Evolutionary conservation across 1,140 invertebrate species (phyloP).

Genomic region (Ctenoplectra terminalis): DNA sequence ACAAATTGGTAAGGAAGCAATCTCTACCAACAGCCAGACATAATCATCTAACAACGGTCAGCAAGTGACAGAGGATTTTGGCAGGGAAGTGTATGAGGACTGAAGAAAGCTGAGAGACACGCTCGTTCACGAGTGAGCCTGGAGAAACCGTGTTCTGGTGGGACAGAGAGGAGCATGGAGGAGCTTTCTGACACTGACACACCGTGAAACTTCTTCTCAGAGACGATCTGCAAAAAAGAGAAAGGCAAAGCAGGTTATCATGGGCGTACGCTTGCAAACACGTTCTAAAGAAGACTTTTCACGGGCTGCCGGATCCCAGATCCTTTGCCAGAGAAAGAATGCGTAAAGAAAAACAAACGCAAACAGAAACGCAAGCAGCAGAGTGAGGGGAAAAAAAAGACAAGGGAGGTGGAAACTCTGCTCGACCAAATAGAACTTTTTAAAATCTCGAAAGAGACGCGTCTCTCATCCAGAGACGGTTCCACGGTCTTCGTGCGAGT

Average conservation of each 20-base stretch:
- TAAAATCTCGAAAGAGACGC: too few species aligned
- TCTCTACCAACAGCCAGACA: slow-evolving; percentile 47
- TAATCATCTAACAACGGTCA: neutral
- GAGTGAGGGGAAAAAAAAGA: too few species aligned
- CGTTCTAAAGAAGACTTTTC: slow-evolving; percentile 27
- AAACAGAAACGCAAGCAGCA: slow-evolving; percentile 22
- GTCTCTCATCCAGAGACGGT: too few species aligned
- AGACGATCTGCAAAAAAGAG: slow-evolving; percentile 62
- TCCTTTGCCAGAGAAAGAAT: slow-evolving; percentile 31
- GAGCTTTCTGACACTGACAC: slow-evolving; percentile 56
- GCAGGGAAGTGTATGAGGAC: neutral
- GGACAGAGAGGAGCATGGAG: neutral
- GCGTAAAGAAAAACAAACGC: neutral
- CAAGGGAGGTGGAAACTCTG: slow-evolving; percentile 6
- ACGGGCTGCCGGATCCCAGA: slow-evolving; percentile 18
- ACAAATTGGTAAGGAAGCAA: slow-evolving; percentile 70
- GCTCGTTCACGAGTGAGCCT: neutral
- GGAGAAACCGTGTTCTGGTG: neutral
- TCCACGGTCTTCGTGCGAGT: neutral
- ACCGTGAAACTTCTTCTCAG: slow-evolving; percentile 17
- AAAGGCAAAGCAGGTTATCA: slow-evolving; percentile 27
- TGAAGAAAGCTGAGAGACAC: neutral
- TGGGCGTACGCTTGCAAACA: neutral
- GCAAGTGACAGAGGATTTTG: neutral
- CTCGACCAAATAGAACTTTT: too few species aligned